A percentile compares a stretch with the other conserved stretches of the same genome.
Conservation (phyloP, 2,113 vertebrate genomes). For the Progne subis region DNA sequence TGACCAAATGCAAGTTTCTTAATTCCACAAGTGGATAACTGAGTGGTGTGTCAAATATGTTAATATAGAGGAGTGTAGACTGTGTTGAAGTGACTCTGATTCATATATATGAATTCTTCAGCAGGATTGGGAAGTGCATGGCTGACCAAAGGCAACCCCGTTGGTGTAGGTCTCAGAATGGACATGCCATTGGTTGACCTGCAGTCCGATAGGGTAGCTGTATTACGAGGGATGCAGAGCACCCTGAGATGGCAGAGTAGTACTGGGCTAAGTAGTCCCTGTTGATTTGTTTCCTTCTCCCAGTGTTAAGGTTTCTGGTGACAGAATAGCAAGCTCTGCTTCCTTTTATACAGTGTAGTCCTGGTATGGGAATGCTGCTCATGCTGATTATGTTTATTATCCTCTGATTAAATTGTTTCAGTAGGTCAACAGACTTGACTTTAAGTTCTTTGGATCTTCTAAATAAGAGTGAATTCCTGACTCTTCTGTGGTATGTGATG, state of each 20-base stretch:
- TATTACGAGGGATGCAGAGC: rapidly evolving
- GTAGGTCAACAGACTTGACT: neutral
- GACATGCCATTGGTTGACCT: rapidly evolving
- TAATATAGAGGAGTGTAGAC: neutral
- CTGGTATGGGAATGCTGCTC: neutral
- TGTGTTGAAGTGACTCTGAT: neutral
- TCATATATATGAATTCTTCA: neutral
- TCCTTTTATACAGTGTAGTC: neutral
- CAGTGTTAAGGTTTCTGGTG: neutral
- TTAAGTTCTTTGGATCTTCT: neutral
- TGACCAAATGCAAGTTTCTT: neutral
- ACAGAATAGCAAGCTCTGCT: neutral
- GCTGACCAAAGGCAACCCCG: neutral
- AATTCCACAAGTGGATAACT: neutral
- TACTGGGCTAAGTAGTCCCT: neutral
- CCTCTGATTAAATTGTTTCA: neutral
- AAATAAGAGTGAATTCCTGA: neutral
- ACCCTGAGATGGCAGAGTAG: rapidly evolving
- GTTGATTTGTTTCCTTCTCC: neutral
- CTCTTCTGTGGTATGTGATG: neutral
- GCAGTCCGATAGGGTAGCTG: rapidly evolving
- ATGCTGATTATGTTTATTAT: neutral
- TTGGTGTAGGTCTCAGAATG: rapidly evolving
- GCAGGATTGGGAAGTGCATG: neutral
- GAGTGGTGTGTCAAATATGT: rapidly evolving